phyloP scores from a whole-genome alignment of 2,113 vertebrate genomes.

The Melanerpes aurifrons region DNA sequence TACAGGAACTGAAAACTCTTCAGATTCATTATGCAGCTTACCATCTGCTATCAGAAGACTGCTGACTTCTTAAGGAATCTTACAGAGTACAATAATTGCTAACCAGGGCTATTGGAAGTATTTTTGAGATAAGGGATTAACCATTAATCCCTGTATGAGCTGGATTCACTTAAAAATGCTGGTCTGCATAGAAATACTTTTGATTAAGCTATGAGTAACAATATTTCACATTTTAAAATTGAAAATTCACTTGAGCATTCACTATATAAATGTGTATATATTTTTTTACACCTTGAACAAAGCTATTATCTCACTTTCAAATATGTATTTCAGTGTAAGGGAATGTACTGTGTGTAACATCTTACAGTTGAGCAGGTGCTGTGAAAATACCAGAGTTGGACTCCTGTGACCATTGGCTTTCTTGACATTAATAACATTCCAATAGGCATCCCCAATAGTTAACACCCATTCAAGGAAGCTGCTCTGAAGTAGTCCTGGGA shows the following conservation, averaged over 20 bases:
- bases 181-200: constrained; percentile 50
- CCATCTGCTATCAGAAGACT: constrained; percentile 80
- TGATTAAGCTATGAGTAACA: constrained; percentile 75
- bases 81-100: constrained; percentile 60
- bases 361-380: background rate
- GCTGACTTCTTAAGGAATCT: constrained; percentile 74
- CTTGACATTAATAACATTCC: background rate
- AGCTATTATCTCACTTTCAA: background rate
- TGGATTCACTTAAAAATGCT: constrained; percentile 74
- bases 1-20: constrained; percentile 54
- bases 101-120: constrained; percentile 72
- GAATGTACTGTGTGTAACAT: background rate
- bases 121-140: constrained; percentile 81
- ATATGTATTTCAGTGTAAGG: background rate
- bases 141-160: constrained; percentile 75
- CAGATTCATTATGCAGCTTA: constrained; percentile 71
- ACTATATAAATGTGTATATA: background rate
- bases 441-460: background rate
- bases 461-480: background rate
- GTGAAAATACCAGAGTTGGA: background rate
- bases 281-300: background rate
- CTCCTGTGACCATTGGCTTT: background rate
- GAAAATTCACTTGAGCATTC: constrained; percentile 44
- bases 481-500: background rate
- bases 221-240: constrained; percentile 66